Evolutionary conservation across 2,113 vertebrate genomes (phyloP).

Genomic region (Mormoops blainvillei): DNA sequence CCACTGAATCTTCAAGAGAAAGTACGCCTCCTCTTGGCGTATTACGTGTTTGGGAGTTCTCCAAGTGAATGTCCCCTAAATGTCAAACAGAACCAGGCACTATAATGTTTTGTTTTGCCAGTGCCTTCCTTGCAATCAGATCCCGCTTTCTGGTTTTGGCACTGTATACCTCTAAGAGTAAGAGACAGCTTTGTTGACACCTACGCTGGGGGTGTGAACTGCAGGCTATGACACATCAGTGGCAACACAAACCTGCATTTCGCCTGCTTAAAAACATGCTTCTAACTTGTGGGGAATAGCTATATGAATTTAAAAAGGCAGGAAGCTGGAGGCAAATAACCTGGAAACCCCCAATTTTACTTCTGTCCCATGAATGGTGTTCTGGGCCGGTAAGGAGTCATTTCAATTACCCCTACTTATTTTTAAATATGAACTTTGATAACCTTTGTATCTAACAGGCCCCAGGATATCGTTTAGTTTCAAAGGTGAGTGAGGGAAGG

Average conservation of each 20-base stretch:
- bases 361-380: background rate
- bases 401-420: background rate
- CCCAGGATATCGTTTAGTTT: background rate
- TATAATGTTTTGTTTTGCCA: background rate
- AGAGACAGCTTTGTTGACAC: conserved; percentile 8
- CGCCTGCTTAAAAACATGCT: conserved; percentile 35
- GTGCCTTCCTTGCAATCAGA: background rate
- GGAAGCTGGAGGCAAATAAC: background rate
- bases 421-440: background rate
- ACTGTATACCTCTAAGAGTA: rapidly evolving
- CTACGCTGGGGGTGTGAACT: background rate
- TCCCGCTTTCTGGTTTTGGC: background rate
- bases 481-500: background rate
- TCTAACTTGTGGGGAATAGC: background rate
- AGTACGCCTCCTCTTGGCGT: conserved; percentile 38
- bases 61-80: conserved; percentile 14
- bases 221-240: background rate
- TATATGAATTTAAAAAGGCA: background rate
- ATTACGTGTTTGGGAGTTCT: conserved; percentile 5
- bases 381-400: background rate
- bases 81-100: conserved; percentile 10
- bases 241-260: background rate
- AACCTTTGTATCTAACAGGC: background rate
- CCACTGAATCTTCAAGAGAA: conserved; percentile 14
- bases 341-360: background rate